Conservation (phyloP, 53 echinoderm and acorn worm species). For the Paelopatides confundens region DNA sequence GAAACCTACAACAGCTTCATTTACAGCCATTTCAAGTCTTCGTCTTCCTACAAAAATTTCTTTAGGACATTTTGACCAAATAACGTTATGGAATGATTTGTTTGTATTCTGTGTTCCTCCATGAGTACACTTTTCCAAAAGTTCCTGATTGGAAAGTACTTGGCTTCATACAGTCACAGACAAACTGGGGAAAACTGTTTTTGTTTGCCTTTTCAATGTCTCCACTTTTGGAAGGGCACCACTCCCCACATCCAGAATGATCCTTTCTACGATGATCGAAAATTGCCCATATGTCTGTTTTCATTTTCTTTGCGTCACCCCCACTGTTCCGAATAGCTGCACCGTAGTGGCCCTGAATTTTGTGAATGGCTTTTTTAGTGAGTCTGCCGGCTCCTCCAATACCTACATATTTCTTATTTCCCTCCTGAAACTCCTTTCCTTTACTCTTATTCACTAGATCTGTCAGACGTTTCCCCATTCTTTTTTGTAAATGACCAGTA, state of each 20-base stretch:
- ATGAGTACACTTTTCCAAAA: neutral
- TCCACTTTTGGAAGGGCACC: neutral
- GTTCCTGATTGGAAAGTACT: neutral
- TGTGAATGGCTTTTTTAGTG: constrained; percentile 18
- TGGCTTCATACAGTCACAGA: neutral
- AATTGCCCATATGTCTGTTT: neutral
- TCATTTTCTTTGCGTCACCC: too few relatives aligned
- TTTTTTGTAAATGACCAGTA: neutral
- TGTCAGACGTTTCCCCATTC: neutral
- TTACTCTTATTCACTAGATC: neutral
- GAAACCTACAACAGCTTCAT: constrained; percentile 1
- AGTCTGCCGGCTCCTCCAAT: constrained; percentile 27
- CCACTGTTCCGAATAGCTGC: neutral
- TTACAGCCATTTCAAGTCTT: constrained; percentile 1
- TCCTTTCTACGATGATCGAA: neutral
- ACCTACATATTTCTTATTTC: neutral
- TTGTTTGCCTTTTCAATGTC: neutral
- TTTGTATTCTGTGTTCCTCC: neutral
- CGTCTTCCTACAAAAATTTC: constrained; percentile 28
- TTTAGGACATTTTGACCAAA: constrained; percentile 6
- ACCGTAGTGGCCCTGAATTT: too few relatives aligned
- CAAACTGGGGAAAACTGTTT: neutral
- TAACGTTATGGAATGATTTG: too few relatives aligned
- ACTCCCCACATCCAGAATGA: too few relatives aligned
- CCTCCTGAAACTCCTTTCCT: neutral